Evolutionary conservation across 2,797 vertebrate species (phyloP), one percentile per base, ranked within the genome.

Genomic region (Myotis findleyi): DNA sequence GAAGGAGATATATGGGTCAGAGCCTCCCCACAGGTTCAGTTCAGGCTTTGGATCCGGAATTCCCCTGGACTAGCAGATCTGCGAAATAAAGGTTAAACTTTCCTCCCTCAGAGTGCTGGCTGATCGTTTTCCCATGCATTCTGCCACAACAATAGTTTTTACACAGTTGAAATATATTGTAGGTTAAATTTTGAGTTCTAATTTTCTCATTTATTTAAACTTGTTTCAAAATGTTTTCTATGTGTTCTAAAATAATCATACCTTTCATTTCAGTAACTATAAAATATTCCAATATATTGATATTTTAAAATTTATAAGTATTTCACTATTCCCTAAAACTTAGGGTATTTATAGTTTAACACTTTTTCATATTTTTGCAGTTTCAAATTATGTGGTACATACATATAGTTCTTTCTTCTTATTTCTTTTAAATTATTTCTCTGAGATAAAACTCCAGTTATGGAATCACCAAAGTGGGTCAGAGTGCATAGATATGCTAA

Each of bases 161-260:
- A 38, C 36, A 80, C 6, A 68, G 7, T 73, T 79, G 49, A 79
- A 79, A 80, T 83, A 36, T 7, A 83, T 36, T 33, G 3, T 59
- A 88, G 13, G 20, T 71, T 87, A 83, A 69, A 71, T 76, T 91
- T 49, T 93, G 18, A 86, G 55, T 79, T 89, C 38, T 69, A 73
- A 41, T 73, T 92, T 95, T 83, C 51, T 87, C 25, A 49, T 91
- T 86, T 53, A 89, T 27, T 62, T 84, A 72, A 82, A 55, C 30
- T 30, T 94, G 41, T 69, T 89, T 90, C 20, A 87, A 82, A 93
- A 38, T 38, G 25, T 93, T 93, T 83, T 79, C 30, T 80, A 53
- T 72, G 38, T 44, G 7, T 49, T 57, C 13, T 25, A 23, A 7
- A 73, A 53, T 30, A 91, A 77, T 53, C 14, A 44, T 62, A 20